Evolutionary conservation across 2,888 invertebrate genomes (phyloP), one percentile per base, ranked within the genome.

Genomic region (Boloria selene): DNA sequence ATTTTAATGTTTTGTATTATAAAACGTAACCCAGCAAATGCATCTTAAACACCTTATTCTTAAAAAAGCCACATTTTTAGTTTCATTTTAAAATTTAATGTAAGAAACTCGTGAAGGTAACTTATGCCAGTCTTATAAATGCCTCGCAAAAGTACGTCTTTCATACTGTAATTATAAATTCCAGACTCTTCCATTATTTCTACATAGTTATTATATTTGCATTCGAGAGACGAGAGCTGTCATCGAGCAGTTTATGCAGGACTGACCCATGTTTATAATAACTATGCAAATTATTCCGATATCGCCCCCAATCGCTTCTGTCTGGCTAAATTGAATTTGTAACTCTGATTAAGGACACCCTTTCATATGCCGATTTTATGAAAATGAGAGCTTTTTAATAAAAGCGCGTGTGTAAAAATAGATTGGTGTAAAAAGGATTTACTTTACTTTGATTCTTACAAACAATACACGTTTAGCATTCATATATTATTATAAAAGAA

Each of bases 201-300:
- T 75, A 77, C 70, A 54, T 70, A 72, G 73, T 77, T 70, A 74
- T 74, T 66, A 77, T 71, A 74, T 75, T 66, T 85, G 84, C 85
- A 87, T 87, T 81, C 74, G 79, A 80, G 85, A 86, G 84, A 82
- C 81, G 81, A 82, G 78, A 83, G 83, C 85, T 86, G 88, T 88
- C 87, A 87, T 82, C 85, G 80, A 76, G 75, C 79, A 82, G 86
- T 86, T 89, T 87, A 89, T 87, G 86, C 88, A 85, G 86, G 83
- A 82, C 81, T 88, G 90, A 88, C 87, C 90, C 87, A 82, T 88
- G 90, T 88, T 89, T 89, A 90, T 88, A 90, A 91, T 90, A 90
- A 89, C 88, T 90, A 92, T 91, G 91, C 90, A 90, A 91, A 91
- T 91, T 85, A 85, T 86, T 84, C 85, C 84, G 84, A 88, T 89